Conservation (phyloP, 2,113 vertebrate species). For the Dicerorhinus sumatrensis region DNA sequence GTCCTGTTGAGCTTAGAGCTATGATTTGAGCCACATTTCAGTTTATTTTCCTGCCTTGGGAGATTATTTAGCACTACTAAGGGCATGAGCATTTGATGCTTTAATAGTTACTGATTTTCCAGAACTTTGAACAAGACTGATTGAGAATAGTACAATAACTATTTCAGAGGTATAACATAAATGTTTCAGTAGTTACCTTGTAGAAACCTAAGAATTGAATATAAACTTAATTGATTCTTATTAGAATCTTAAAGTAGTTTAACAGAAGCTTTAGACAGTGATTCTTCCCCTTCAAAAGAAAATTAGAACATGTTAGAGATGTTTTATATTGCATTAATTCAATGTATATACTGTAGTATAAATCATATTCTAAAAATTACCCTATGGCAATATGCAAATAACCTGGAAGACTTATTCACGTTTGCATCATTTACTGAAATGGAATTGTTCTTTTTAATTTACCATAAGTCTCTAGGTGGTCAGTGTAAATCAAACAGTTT, state of each 20-base stretch:
- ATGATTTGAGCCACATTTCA: not conserved
- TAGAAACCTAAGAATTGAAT: not conserved
- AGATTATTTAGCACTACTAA: not conserved
- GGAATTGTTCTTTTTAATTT: not conserved
- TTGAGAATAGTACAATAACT: not conserved
- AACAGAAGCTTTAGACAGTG: not conserved
- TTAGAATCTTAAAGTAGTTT: slow-evolving; percentile 25
- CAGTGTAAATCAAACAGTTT: not conserved
- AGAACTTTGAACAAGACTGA: not conserved
- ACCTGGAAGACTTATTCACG: not conserved
- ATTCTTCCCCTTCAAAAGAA: not conserved
- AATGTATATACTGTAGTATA: not conserved
- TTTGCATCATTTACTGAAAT: not conserved
- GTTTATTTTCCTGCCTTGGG: not conserved
- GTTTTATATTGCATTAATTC: not conserved
- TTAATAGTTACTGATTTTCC: not conserved
- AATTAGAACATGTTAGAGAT: not conserved
- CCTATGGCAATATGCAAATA: not conserved
- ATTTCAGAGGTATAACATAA: not conserved
- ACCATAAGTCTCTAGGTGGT: not conserved
- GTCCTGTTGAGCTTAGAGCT: not conserved
- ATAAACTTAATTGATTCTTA: slow-evolving; percentile 20
- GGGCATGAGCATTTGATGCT: not conserved
- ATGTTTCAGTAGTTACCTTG: not conserved
- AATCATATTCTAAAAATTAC: slow-evolving; percentile 9